Conservation (phyloP, 2,797 vertebrate genomes). For the Pseudomugil tenellus region DNA sequence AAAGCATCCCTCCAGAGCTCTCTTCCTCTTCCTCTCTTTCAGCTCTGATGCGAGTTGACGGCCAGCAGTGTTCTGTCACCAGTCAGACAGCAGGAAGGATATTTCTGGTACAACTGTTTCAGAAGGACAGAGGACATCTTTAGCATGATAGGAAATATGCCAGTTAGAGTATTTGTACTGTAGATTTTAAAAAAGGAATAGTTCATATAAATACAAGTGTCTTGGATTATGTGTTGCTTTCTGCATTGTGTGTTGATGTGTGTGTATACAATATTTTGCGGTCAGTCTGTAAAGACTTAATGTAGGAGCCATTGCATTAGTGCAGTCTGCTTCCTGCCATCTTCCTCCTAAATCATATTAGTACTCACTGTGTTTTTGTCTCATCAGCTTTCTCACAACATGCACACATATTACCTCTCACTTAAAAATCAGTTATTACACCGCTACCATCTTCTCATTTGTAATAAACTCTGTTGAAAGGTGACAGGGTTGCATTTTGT, state of each 20-base stretch:
- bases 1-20: slow-evolving; percentile 39
- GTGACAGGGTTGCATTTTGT: not conserved
- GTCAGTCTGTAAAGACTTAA: slow-evolving; percentile 68
- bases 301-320: slow-evolving; percentile 77
- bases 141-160: slow-evolving; percentile 33
- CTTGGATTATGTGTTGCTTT: slow-evolving; percentile 16
- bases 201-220: slow-evolving; percentile 11
- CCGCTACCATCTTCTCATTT: not conserved
- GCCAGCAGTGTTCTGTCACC: slow-evolving; percentile 66
- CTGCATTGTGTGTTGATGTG: slow-evolving; percentile 2
- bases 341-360: slow-evolving; percentile 74
- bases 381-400: slow-evolving; percentile 62
- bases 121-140: slow-evolving; percentile 56
- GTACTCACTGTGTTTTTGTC: slow-evolving; percentile 61
- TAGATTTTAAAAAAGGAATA: not conserved
- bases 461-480: not conserved
- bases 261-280: slow-evolving; percentile 50
- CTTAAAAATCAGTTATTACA: slow-evolving; percentile 29
- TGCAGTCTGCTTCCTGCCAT: slow-evolving; percentile 77
- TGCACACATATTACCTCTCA: slow-evolving; percentile 14
- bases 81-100: slow-evolving; percentile 58
- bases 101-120: slow-evolving; percentile 64
- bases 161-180: slow-evolving; percentile 16
- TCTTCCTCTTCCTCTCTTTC: slow-evolving; percentile 47
- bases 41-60: slow-evolving; percentile 67